These are phyloP conservation scores for Calcarius lapponicus DNA, from an alignment of 2,797 vertebrate genomes.

Conservation along the genomic window DNA sequence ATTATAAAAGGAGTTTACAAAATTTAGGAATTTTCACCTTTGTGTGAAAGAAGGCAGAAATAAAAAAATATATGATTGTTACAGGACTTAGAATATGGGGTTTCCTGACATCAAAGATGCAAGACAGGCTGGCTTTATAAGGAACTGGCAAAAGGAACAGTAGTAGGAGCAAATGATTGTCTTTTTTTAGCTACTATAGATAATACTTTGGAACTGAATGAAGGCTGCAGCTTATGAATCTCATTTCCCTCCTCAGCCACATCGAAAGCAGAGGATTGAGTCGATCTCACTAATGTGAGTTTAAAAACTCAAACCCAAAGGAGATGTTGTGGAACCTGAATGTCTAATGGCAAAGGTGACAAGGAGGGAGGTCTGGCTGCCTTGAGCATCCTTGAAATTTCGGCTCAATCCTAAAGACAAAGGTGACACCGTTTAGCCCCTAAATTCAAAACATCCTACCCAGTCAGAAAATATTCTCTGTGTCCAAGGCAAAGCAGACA, in stretches of 20 bases:
- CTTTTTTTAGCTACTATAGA: conserved; percentile 4
- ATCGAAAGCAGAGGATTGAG: neutral
- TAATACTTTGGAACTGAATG: conserved; percentile 2
- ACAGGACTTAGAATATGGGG: neutral
- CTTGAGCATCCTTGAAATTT: neutral
- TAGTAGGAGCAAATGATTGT: neutral
- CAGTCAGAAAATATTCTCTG: neutral
- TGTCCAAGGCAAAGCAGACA: conserved; percentile 21
- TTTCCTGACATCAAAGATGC: neutral
- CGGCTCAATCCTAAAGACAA: neutral
- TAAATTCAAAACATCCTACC: neutral
- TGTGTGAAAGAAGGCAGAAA: neutral
- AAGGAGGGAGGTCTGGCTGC: neutral
- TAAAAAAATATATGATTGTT: neutral
- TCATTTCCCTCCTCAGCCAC: neutral
- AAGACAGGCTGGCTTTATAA: neutral
- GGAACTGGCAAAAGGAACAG: neutral
- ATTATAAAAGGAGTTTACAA: neutral
- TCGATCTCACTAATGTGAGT: neutral
- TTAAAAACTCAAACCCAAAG: neutral
- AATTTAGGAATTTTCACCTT: neutral
- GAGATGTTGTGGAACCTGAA: rapidly evolving
- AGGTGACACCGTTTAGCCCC: neutral
- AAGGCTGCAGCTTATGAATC: neutral
- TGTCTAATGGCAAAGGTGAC: neutral